Conservation (phyloP, 2,888 invertebrate species). For the Sesia bembeciformis region DNA sequence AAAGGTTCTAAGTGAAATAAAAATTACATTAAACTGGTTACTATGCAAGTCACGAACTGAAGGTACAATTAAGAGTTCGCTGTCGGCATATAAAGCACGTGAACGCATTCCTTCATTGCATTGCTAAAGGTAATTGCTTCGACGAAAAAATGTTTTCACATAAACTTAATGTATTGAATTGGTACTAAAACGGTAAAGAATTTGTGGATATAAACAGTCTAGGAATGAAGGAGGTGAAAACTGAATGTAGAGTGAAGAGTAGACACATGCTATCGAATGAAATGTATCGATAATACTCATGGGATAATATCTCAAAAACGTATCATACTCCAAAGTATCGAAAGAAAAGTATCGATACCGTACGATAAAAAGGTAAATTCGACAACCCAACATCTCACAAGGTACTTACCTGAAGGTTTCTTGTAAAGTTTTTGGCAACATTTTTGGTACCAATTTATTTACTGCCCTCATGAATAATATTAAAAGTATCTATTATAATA, state of each 20-base stretch:
- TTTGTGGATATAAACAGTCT: not conserved
- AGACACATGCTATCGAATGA: too few species aligned
- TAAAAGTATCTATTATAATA: too few species aligned
- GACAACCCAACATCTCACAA: too few species aligned
- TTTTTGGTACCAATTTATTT: too few species aligned
- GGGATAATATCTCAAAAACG: too few species aligned
- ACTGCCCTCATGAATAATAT: too few species aligned
- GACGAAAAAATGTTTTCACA: constrained; percentile 29
- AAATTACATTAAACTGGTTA: constrained; percentile 22
- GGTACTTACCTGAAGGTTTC: too few species aligned
- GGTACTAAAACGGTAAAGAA: not conserved
- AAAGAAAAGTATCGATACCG: too few species aligned
- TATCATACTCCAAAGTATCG: too few species aligned
- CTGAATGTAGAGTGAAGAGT: not conserved
- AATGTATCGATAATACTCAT: too few species aligned
- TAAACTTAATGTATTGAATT: constrained; percentile 23
- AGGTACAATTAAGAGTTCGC: constrained; percentile 55
- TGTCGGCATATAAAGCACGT: constrained; percentile 53
- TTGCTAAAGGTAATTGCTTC: constrained; percentile 32
- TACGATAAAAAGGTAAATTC: too few species aligned
- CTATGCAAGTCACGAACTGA: constrained; percentile 52
- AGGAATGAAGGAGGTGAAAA: not conserved
- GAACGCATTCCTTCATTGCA: constrained; percentile 37
- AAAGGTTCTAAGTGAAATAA: not conserved
- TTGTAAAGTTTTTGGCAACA: too few species aligned